Percentiles rank a stretch among this genome's conserved stretches.
Evolutionary conservation across 2,113 vertebrate genomes (phyloP).

Genomic region (Eira barbara): DNA sequence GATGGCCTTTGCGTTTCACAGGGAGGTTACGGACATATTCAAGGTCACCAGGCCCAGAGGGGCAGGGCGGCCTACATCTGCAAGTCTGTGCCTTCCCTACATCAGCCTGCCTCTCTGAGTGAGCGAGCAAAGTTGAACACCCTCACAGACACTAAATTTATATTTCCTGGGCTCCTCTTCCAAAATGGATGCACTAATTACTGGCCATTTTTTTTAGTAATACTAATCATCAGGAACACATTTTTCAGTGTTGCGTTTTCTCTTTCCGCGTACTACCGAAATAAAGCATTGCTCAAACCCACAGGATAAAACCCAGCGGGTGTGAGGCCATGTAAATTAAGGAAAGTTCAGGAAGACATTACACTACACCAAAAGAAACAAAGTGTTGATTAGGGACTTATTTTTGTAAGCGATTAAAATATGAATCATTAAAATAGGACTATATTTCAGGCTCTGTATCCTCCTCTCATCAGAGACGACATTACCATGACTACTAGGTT

Average conservation of each 20-base stretch:
- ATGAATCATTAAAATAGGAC: constrained; percentile 68
- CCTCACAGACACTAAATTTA: constrained; percentile 22
- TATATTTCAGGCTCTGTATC: constrained; percentile 49
- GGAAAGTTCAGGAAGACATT: constrained; percentile 58
- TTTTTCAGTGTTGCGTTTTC: constrained; percentile 48
- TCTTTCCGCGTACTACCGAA: constrained; percentile 30
- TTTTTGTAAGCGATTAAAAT: constrained; percentile 71
- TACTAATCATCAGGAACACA: constrained; percentile 49
- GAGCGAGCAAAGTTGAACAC: background rate
- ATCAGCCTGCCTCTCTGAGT: background rate
- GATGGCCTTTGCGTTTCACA: background rate
- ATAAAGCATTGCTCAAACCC: constrained; percentile 48
- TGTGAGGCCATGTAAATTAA: background rate
- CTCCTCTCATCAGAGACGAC: background rate
- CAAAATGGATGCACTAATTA: constrained; percentile 37
- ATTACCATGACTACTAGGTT: constrained; percentile 36
- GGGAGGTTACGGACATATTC: background rate
- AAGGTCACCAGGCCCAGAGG: background rate
- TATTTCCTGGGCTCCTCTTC: constrained; percentile 65
- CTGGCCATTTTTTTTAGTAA: constrained; percentile 40
- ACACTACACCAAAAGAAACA: constrained; percentile 32
- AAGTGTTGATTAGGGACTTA: constrained; percentile 64
- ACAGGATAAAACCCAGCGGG: constrained; percentile 2
- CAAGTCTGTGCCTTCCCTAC: background rate
- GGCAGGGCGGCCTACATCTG: background rate